Evolutionary conservation across 2,113 vertebrate species (phyloP).

Genomic region (Chionomys nivalis): DNA sequence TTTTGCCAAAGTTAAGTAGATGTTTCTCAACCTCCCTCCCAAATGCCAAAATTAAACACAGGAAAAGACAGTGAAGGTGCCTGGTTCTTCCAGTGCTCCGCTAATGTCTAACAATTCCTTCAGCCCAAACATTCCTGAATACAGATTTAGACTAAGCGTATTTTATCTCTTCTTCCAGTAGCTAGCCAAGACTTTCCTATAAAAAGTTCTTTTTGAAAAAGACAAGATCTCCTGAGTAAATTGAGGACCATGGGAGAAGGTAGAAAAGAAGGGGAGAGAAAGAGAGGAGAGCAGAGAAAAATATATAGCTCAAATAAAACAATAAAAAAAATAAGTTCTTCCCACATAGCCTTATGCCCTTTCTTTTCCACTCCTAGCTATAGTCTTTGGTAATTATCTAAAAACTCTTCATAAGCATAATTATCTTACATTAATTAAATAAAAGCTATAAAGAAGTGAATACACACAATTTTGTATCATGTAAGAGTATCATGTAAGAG

Average conservation of each 20-base stretch:
- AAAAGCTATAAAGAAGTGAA: neutral
- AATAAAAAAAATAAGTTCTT: constrained; percentile 69
- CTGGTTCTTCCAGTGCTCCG: neutral
- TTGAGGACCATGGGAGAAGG: too few relatives aligned
- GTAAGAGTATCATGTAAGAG: neutral
- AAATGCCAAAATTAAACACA: constrained; percentile 52
- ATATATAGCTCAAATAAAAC: too few relatives aligned
- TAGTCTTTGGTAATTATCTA: neutral
- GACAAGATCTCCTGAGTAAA: too few relatives aligned
- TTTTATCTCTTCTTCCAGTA: neutral
- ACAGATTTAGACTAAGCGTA: neutral
- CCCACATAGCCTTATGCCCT: neutral
- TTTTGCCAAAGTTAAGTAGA: constrained; percentile 44
- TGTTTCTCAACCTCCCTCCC: constrained; percentile 54
- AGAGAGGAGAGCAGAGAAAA: too few relatives aligned
- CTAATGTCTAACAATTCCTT: neutral
- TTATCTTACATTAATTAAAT: neutral
- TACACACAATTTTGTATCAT: neutral
- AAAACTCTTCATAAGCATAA: neutral
- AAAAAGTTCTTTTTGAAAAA: neutral
- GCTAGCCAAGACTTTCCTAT: neutral
- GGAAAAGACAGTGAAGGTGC: neutral
- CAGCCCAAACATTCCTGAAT: neutral
- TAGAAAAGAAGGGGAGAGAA: too few relatives aligned
- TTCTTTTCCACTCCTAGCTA: neutral